Conservation (phyloP, 1,140 invertebrate species). For the Ceratina calcarata region DNA sequence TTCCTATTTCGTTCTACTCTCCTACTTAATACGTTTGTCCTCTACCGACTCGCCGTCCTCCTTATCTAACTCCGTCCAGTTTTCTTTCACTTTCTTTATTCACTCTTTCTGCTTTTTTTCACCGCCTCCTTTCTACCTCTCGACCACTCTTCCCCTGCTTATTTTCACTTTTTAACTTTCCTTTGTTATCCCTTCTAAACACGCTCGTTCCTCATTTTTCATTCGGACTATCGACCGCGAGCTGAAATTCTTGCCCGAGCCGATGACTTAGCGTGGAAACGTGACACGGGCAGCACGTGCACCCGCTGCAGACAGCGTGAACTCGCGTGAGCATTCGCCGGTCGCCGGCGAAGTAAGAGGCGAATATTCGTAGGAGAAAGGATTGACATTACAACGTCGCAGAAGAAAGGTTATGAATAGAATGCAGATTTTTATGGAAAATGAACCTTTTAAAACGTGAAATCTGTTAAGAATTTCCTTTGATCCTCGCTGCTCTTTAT, state of each 20-base stretch:
- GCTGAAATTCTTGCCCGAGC: too few species aligned
- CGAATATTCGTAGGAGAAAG: constrained; percentile 5
- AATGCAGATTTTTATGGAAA: too few species aligned
- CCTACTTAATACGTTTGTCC: constrained; percentile 6
- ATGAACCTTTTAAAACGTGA: too few species aligned
- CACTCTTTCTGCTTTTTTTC: background rate
- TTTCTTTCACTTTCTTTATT: constrained; percentile 11
- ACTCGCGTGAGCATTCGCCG: background rate
- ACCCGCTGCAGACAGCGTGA: background rate
- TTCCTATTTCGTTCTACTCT: constrained; percentile 10
- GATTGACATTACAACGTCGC: background rate
- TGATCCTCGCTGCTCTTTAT: too few species aligned
- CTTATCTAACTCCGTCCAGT: background rate
- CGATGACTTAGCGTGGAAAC: background rate
- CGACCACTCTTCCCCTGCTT: too few species aligned
- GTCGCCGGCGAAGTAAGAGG: background rate
- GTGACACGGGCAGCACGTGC: constrained; percentile 17
- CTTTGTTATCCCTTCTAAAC: background rate
- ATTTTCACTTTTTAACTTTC: background rate
- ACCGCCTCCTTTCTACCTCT: background rate
- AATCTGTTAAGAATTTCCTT: too few species aligned
- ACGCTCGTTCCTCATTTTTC: background rate
- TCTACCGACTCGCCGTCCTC: background rate
- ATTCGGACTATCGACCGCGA: too few species aligned
- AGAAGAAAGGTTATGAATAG: background rate